Evolutionary conservation across 2,888 invertebrate genomes (phyloP), one percentile per base, ranked within the genome.

Genomic region (Trachelus stipa): DNA sequence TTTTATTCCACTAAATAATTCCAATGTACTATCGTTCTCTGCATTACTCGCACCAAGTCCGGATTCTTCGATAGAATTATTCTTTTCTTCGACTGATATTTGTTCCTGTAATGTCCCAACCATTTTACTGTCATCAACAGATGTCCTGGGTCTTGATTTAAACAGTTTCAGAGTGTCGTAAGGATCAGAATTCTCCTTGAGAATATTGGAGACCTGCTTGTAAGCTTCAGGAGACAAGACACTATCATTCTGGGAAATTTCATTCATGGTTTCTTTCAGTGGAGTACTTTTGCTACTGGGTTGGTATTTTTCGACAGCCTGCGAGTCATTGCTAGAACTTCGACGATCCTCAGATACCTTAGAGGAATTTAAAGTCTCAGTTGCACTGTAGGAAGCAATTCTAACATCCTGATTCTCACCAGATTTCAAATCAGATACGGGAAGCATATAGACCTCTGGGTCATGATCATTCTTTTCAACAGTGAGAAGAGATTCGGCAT

Each of bases 111-210:
- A 74, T 71, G 83, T 84, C 40, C 77, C 75, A 30, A 68, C 37
- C 15, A 34, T 68, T 40, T 40, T 71, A 6, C 23, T 75, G 4
- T 73, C 69, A 30, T 79, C 79, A 6, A 12, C 31, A 9, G 68
- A 31, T 0, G 76, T 12, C 75, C 79, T 80, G 1, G 82, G 74
- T 73, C 86, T 88, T 0, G 86, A 68, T 74, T 90, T 90, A 76
- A 91, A 91, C 34, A 91, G 81, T 69, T 90, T 91, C 74, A 91
- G 82, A 2, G 91, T 91, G 73, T 91, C 90, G 30, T 91, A 91
- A 33, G 90, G 87, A 81, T 88, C 89, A 3, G 84, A 83, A 34
- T 86, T 84, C 31, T 88, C 86, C 1, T 84, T 81, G 4, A 89
- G 76, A 33, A 88, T 86, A 3, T 85, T 83, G 4, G 88, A 87